Evolutionary conservation across 2,797 vertebrate genomes (phyloP), one percentile per base, ranked within the genome.

Genomic region (Calcarius lapponicus): DNA sequence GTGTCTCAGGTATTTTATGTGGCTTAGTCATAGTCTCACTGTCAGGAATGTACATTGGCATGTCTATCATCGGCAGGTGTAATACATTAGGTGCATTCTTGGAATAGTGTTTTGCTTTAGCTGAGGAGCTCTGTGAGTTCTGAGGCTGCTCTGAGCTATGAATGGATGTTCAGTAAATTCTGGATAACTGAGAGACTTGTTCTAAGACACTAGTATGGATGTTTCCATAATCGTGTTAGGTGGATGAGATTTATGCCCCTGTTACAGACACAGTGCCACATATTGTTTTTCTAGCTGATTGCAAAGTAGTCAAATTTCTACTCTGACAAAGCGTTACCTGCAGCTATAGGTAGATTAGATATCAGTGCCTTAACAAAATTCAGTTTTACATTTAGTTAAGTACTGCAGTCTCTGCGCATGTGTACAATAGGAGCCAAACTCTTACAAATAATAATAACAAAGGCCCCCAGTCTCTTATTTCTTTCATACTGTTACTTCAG

Each of bases 31-130:
- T 31, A 11, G 14, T 50, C 14, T 73, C 4, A 3, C 22, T 66
- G 17, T 9, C 13, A 5, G 43, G 26, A 58, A 38, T 0, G 0
- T 9, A 18, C 32, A 17, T 17, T 45, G 22, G 12, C n/a, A 28
- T 13, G 16, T 16, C 28, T 38, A 1, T 10, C 20, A 43, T 38
- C 47, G 61, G 7, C 20, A 72, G 9, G 6, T 48, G 20, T 8
- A 57, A 6, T 25, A 11, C 9, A 3, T 40, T n/a, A 22, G 4
- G 8, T 72, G 6, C 6, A 9, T 42, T 70, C 7, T 56, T 86
- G 54, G 22, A 70, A 34, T 34, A 62, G 57, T 8, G 4, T 57
- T 80, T 76, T 64, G 8, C 7, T 71, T 85, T 60, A 36, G 6
- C 7, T 56, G 34, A 56, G 36, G 45, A 47, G 58, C 12, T 26